A percentile compares a stretch with the other conserved stretches of the same genome.
These are phyloP conservation scores for Acropternis orthonyx DNA, from an alignment of 2,797 vertebrate genomes.

Conservation along the genomic window DNA sequence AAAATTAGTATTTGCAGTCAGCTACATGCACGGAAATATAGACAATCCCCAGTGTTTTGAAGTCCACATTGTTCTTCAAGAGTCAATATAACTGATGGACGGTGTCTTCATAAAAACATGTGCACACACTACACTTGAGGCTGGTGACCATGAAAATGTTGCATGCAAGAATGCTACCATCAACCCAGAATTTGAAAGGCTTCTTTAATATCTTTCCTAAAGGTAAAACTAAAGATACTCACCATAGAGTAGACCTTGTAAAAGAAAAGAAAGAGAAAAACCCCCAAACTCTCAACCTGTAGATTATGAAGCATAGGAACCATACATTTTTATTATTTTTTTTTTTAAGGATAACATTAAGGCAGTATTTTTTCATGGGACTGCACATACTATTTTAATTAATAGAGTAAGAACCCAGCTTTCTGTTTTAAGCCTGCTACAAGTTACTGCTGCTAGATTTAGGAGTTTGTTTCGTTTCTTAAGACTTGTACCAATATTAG, in stretches of 20 bases:
- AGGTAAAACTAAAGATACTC: neutral
- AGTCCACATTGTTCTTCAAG: neutral
- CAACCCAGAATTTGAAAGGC: neutral
- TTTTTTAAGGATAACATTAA: neutral
- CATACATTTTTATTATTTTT: neutral
- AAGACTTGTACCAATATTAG: neutral
- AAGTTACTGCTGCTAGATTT: neutral
- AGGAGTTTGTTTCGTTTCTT: neutral
- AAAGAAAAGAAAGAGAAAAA: neutral
- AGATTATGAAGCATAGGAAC: neutral
- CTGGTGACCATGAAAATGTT: neutral
- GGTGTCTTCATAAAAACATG: neutral
- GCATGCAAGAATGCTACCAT: rapidly evolving
- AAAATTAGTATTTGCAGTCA: neutral
- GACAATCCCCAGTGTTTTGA: neutral
- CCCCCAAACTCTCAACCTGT: neutral
- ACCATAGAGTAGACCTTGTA: neutral
- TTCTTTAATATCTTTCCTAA: neutral
- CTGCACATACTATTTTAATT: neutral
- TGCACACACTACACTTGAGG: neutral
- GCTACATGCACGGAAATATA: neutral
- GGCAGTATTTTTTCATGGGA: neutral
- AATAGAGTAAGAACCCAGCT: neutral
- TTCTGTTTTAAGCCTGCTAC: neutral
- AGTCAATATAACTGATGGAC: neutral